Conservation (phyloP, 1,140 invertebrate species). For the Lithobius niger region DNA sequence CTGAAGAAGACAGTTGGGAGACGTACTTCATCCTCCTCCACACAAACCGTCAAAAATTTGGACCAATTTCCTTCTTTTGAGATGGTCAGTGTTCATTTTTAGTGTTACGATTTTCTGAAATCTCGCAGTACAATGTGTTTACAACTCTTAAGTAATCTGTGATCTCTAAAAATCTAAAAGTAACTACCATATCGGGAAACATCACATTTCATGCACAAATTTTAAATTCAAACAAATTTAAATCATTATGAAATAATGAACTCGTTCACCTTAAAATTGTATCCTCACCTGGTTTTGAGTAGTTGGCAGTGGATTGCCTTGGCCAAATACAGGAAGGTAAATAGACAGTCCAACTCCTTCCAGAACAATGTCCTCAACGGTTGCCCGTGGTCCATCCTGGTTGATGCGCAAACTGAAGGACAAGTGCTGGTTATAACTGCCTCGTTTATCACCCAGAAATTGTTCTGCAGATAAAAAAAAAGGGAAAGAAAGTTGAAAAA, state of each 20-base stretch:
- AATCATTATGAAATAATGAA: too few relatives aligned
- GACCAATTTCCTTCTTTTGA: too few relatives aligned
- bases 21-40: too few relatives aligned
- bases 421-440: slow-evolving; percentile 89
- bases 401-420: slow-evolving; percentile 76
- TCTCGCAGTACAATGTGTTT: too few relatives aligned
- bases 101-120: too few relatives aligned
- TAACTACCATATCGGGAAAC: slow-evolving; percentile 3
- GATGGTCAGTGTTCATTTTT: too few relatives aligned
- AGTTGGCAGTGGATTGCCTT: slow-evolving; percentile 67
- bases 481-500: too few relatives aligned
- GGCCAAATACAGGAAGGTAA: slow-evolving; percentile 78
- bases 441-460: slow-evolving; percentile 82
- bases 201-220: slow-evolving; percentile 2
- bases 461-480: slow-evolving; percentile 41
- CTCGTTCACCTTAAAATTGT: too few relatives aligned
- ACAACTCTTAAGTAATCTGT: too few relatives aligned
- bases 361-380: slow-evolving; percentile 70
- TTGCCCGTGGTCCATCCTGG: slow-evolving; percentile 52
- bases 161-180: background rate
- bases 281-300: slow-evolving; percentile 35
- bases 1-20: too few relatives aligned
- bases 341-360: slow-evolving; percentile 69
- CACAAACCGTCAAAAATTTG: too few relatives aligned
- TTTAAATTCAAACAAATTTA: too few relatives aligned